A percentile compares a stretch with the other conserved stretches of the same genome.
Conservation (phyloP, 2,797 vertebrate species). For the Nyctibius grandis region DNA sequence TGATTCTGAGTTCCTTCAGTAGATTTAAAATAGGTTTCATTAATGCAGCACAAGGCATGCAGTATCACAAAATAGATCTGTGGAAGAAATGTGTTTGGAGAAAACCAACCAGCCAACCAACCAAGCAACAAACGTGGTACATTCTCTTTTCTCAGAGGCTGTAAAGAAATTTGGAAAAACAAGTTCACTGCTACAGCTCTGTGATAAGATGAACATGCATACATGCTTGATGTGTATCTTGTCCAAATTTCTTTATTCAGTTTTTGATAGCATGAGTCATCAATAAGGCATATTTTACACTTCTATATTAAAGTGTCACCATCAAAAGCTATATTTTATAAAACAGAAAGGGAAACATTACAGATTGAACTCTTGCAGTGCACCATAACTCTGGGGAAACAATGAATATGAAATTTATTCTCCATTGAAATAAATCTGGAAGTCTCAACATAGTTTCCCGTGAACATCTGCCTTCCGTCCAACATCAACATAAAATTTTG, state of each 20-base stretch:
- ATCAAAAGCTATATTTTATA: not conserved
- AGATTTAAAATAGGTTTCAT: not conserved
- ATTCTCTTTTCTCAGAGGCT: not conserved
- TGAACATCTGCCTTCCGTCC: not conserved
- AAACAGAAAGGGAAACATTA: not conserved
- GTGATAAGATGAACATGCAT: not conserved
- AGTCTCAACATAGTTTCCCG: not conserved
- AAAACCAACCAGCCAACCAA: not conserved
- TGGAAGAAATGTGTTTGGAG: not conserved
- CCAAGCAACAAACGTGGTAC: not conserved
- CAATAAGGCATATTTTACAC: not conserved
- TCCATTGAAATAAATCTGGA: not conserved
- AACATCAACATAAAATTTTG: not conserved
- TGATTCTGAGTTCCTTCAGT: not conserved
- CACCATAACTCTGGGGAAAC: not conserved
- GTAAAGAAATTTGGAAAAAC: not conserved
- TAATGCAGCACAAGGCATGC: not conserved
- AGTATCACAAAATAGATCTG: not conserved
- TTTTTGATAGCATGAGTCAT: not conserved
- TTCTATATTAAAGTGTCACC: not conserved
- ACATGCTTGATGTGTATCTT: not conserved
- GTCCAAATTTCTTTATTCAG: not conserved
- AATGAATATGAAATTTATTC: not conserved
- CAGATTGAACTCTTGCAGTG: not conserved
- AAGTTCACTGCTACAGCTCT: not conserved